Percentiles rank a stretch among this genome's conserved stretches.
These are phyloP conservation scores for Echeneis naucrates DNA, from an alignment of 2,797 vertebrate species.

Conservation along the genomic window DNA sequence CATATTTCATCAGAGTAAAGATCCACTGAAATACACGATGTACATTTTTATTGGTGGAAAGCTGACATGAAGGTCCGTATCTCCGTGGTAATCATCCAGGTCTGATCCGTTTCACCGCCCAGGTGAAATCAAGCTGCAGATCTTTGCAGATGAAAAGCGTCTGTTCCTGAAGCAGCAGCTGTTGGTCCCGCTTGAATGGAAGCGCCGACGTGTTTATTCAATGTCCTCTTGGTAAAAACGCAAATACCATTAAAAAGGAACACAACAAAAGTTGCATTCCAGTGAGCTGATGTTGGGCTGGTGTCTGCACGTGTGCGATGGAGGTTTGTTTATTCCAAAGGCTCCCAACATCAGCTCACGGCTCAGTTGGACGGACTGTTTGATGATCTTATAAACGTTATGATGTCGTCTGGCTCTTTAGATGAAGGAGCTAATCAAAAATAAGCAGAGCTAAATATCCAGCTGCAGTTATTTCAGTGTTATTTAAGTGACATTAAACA, in stretches of 20 bases:
- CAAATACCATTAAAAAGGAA: conserved; percentile 4
- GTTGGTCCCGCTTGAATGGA: conserved; percentile 20
- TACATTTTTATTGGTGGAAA: not conserved
- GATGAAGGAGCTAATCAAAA: too few species aligned
- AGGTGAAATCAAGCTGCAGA: conserved; percentile 37
- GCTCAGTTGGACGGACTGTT: too few species aligned
- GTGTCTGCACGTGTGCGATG: conserved; percentile 21
- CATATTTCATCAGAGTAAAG: not conserved
- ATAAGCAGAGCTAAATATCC: too few species aligned
- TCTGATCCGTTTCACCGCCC: not conserved
- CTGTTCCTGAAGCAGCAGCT: conserved; percentile 54
- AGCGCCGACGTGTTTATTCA: conserved; percentile 42
- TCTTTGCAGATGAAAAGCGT: conserved; percentile 41
- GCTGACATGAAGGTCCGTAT: not conserved
- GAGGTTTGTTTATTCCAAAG: conserved; percentile 16
- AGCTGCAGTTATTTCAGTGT: too few species aligned
- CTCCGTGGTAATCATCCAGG: not conserved
- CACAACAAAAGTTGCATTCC: conserved; percentile 37
- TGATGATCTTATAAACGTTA: too few species aligned
- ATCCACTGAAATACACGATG: too few species aligned
- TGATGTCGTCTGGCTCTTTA: too few species aligned
- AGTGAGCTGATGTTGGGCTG: conserved; percentile 38
- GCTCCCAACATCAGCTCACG: conserved; percentile 1
- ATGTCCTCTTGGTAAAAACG: conserved; percentile 7
- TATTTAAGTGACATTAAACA: too few species aligned